phyloP scores from a whole-genome alignment of 2,797 vertebrate species.

The Antrozous pallidus region DNA sequence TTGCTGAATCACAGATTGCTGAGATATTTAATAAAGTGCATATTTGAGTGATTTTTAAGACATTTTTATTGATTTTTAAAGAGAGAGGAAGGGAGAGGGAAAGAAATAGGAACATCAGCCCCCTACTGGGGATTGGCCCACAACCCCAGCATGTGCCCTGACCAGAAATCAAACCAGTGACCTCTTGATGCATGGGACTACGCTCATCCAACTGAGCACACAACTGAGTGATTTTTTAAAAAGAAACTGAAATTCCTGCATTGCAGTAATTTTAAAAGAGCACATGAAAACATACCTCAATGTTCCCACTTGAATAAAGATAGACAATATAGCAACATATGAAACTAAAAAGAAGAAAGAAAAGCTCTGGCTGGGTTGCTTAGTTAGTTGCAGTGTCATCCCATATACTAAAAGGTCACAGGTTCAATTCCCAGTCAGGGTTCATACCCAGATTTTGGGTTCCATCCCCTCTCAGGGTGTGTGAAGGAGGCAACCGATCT shows the following conservation, averaged over 20 bases:
- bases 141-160: too few relatives aligned
- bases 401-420: background rate
- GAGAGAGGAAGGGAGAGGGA: too few relatives aligned
- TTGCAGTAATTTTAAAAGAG: constrained; percentile 60
- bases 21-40: background rate
- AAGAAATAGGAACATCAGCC: too few relatives aligned
- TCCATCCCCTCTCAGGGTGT: background rate
- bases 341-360: background rate
- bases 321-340: background rate
- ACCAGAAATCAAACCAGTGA: too few relatives aligned
- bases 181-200: too few relatives aligned
- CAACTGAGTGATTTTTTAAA: background rate
- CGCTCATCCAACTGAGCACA: too few relatives aligned
- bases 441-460: too few relatives aligned
- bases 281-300: constrained; percentile 10
- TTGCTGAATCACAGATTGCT: background rate
- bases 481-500: background rate
- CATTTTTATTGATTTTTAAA: too few relatives aligned
- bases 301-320: constrained; percentile 56
- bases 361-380: background rate
- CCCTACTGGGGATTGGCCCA: too few relatives aligned
- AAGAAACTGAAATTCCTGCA: background rate
- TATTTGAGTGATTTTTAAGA: constrained; percentile 32
- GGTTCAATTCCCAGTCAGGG: background rate
- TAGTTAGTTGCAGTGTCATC: background rate